Percentiles rank a stretch among this genome's conserved stretches.
Conservation (phyloP, 1,140 invertebrate genomes). For the Heterodera schachtii region DNA sequence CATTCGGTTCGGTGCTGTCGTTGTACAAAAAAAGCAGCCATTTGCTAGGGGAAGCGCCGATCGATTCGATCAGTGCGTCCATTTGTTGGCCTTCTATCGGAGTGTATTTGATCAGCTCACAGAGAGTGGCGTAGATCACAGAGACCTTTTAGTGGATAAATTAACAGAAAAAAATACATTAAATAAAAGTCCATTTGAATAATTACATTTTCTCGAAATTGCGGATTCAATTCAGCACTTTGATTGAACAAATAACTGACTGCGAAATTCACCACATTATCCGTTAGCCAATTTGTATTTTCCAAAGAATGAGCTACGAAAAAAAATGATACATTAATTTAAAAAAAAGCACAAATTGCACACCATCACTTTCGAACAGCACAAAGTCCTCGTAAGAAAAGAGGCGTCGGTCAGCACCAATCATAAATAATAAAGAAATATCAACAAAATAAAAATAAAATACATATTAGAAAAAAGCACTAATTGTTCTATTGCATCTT, state of each 20-base stretch:
- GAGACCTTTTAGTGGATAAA: constrained; percentile 6
- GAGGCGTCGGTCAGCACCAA: neutral
- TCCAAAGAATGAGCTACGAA: neutral
- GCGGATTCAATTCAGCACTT: neutral
- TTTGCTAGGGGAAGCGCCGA: constrained; percentile 2
- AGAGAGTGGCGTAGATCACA: constrained; percentile 13
- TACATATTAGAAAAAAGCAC: neutral
- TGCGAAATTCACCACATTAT: constrained; percentile 21
- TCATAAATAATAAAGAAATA: neutral
- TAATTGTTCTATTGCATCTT: too few relatives aligned
- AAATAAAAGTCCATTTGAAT: too few relatives aligned
- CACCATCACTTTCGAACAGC: neutral
- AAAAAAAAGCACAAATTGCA: neutral
- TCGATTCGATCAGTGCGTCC: constrained; percentile 1
- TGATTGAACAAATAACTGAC: constrained; percentile 10
- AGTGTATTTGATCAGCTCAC: constrained; percentile 21
- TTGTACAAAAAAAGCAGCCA: constrained; percentile 12
- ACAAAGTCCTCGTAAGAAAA: neutral
- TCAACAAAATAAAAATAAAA: neutral
- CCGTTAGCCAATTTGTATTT: constrained; percentile 10
- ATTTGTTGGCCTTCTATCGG: neutral
- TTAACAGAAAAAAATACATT: neutral
- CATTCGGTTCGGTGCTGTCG: neutral
- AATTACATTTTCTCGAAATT: neutral
- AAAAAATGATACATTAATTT: neutral